These are phyloP conservation scores for Dryoscopus gambensis DNA, from an alignment of 2,113 vertebrate genomes.

Conservation along the genomic window DNA sequence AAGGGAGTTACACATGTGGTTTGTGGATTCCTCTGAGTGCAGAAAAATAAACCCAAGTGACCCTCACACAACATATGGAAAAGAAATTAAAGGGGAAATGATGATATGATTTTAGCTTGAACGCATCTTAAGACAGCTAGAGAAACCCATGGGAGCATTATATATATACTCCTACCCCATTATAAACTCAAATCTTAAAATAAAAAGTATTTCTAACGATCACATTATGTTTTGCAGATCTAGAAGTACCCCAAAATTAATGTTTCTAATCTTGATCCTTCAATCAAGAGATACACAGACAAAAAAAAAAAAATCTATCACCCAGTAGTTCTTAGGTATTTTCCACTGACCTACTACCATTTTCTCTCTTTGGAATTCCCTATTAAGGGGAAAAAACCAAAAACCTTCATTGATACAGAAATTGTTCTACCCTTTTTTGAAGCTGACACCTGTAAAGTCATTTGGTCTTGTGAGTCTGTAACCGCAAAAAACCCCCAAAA, in stretches of 20 bases:
- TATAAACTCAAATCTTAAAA: not conserved
- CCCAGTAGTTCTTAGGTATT: not conserved
- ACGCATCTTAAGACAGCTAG: not conserved
- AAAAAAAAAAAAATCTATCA: not conserved
- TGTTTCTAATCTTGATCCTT: not conserved
- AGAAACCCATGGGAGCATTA: not conserved
- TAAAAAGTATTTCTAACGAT: not conserved
- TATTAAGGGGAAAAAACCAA: not conserved
- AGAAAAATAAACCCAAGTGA: not conserved
- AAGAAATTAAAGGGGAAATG: not conserved
- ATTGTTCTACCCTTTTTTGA: not conserved
- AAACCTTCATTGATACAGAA: accelerated
- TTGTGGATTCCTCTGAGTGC: not conserved
- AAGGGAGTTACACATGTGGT: not conserved
- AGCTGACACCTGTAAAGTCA: not conserved
- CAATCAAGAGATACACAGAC: not conserved
- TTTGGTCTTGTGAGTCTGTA: not conserved
- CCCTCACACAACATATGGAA: not conserved
- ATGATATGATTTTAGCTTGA: not conserved
- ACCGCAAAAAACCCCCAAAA: not conserved
- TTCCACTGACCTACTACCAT: not conserved
- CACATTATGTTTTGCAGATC: not conserved
- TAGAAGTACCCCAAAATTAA: not conserved
- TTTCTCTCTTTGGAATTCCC: not conserved
- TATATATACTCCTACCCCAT: not conserved